phyloP scores from a whole-genome alignment of 2,797 vertebrate species.

The Hippoglossus hippoglossus region DNA sequence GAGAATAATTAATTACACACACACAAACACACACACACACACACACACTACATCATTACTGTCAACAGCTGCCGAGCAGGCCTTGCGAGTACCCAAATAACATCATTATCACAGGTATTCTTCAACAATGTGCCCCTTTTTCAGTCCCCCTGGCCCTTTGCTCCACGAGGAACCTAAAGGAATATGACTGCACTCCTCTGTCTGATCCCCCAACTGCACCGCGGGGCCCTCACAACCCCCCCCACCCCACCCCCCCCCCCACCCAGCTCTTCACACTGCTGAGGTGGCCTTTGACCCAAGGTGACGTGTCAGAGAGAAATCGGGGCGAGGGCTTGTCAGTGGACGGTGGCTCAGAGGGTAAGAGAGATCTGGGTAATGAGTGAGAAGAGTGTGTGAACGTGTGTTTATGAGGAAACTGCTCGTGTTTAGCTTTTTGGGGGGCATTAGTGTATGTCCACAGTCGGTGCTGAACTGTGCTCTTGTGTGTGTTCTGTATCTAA shows the following conservation, averaged over 20 bases:
- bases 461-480: neutral
- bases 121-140: conserved; percentile 75
- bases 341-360: conserved; percentile 56
- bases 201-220: conserved; percentile 42
- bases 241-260: conserved; percentile 25
- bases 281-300: conserved; percentile 73
- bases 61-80: conserved; percentile 81
- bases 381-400: conserved; percentile 60
- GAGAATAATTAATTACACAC: conserved; percentile 79
- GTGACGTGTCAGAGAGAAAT: conserved; percentile 78
- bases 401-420: conserved; percentile 51
- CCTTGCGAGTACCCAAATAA: conserved; percentile 75
- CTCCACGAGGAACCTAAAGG: conserved; percentile 65
- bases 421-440: neutral
- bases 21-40: conserved; percentile 41
- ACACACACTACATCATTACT: conserved; percentile 77
- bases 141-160: conserved; percentile 64
- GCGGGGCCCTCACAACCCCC: conserved; percentile 43
- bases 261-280: conserved; percentile 68
- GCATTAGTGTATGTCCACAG: neutral
- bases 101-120: conserved; percentile 82
- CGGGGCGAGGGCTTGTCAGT: conserved; percentile 71
- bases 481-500: neutral
- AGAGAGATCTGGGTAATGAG: conserved; percentile 66
- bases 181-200: conserved; percentile 56